Evolutionary conservation across 2,888 invertebrate genomes (phyloP).

Genomic region (Tachina grossa): DNA sequence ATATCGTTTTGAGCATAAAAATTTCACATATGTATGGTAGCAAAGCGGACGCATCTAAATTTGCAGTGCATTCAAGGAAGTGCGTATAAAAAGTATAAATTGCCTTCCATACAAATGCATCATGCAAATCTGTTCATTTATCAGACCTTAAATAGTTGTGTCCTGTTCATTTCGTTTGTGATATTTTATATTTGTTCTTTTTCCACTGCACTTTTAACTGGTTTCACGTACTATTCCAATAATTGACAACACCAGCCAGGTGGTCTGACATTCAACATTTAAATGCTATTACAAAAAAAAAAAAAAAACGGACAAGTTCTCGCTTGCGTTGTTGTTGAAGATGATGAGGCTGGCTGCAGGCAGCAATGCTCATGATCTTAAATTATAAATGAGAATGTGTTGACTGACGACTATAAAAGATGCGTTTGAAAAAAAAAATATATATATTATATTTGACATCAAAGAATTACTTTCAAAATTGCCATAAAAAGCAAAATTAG

Average conservation of each 20-base stretch:
- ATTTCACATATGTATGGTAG: conserved; percentile 36
- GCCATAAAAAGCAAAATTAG: conserved; percentile 11
- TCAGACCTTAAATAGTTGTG: conserved; percentile 59
- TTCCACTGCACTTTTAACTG: conserved; percentile 47
- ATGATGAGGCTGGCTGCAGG: conserved; percentile 18
- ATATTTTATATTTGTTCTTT: conserved; percentile 2
- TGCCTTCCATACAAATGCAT: conserved; percentile 42
- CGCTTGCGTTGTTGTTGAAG: conserved; percentile 2
- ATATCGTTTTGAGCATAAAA: conserved; percentile 60
- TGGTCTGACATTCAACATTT: conserved; percentile 72
- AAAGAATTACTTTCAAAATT: conserved; percentile 46
- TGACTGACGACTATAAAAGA: conserved; percentile 28
- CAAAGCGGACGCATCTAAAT: background rate
- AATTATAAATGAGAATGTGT: conserved; percentile 66
- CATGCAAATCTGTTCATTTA: conserved; percentile 67
- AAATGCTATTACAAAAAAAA: conserved; percentile 64
- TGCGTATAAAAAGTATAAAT: conserved; percentile 3
- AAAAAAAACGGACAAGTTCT: conserved; percentile 12
- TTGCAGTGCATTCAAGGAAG: background rate
- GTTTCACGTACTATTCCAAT: conserved; percentile 60
- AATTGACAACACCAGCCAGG: conserved; percentile 69
- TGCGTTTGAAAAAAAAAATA: background rate
- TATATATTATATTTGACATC: conserved; percentile 54
- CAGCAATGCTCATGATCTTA: conserved; percentile 41
- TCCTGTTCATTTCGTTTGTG: conserved; percentile 44